phyloP scores from a whole-genome alignment of 1,140 invertebrate genomes.

The Anastrepha ludens region DNA sequence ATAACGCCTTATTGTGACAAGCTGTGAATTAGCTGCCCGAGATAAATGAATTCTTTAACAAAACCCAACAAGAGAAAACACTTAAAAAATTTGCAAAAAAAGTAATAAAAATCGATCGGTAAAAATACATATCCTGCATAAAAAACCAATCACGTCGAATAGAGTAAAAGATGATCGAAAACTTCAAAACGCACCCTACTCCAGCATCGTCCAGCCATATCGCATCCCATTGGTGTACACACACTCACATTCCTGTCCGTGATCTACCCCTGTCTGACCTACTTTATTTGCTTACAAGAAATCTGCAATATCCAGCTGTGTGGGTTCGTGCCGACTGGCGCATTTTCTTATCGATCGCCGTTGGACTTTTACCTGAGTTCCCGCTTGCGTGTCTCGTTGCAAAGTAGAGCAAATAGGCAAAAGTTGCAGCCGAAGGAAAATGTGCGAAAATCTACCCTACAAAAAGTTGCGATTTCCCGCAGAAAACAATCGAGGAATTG shows the following conservation, averaged over 20 bases:
- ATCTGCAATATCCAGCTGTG: slow-evolving; percentile 50
- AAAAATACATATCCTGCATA: background rate
- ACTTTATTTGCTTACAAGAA: background rate
- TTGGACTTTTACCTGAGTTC: slow-evolving; percentile 4
- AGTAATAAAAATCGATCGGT: background rate
- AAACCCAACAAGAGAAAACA: background rate
- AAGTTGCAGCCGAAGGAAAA: slow-evolving; percentile 1
- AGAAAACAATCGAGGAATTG: background rate
- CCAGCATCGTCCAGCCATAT: background rate
- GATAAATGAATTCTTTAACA: background rate
- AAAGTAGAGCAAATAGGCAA: slow-evolving; percentile 19
- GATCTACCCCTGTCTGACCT: background rate
- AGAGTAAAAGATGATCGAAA: background rate
- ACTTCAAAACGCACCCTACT: background rate
- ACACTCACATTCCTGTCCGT: background rate
- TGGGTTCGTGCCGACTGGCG: background rate
- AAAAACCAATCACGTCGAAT: background rate
- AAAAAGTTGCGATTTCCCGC: background rate
- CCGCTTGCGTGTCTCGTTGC: background rate
- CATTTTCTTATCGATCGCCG: background rate
- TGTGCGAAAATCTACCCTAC: slow-evolving; percentile 51
- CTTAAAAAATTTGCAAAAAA: slow-evolving; percentile 19
- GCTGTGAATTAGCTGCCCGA: background rate
- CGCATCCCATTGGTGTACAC: background rate
- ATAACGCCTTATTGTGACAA: slow-evolving; percentile 55